A percentile compares a stretch with the other conserved stretches of the same genome.
Conservation (phyloP, 2,888 invertebrate genomes). For the Atrina japonica region DNA sequence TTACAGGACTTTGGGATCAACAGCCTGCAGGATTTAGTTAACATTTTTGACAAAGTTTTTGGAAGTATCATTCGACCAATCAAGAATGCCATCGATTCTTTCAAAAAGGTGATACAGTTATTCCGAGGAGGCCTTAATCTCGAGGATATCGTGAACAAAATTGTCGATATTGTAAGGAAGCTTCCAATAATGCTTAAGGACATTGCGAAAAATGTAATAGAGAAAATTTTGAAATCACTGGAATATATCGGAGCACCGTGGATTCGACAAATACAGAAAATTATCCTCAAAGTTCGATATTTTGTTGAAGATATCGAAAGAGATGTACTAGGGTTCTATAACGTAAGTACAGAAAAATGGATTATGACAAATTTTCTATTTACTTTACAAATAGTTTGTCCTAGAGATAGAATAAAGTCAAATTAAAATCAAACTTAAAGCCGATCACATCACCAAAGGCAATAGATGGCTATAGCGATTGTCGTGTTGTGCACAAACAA, state of each 20-base stretch:
- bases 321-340: constrained; percentile 39
- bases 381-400: background rate
- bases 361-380: background rate
- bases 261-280: constrained; percentile 35
- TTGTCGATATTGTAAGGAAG: constrained; percentile 24
- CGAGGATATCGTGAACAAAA: constrained; percentile 28
- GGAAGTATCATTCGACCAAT: constrained; percentile 54
- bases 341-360: constrained; percentile 22
- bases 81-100: constrained; percentile 42
- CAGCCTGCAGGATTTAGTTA: constrained; percentile 50
- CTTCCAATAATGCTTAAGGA: constrained; percentile 33
- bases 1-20: constrained; percentile 62
- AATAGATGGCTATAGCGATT: too few relatives aligned
- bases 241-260: constrained; percentile 36
- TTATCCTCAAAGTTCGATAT: constrained; percentile 29
- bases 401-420: too few relatives aligned
- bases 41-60: constrained; percentile 55
- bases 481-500: too few relatives aligned
- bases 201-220: constrained; percentile 17
- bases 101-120: constrained; percentile 45
- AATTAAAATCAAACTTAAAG: too few relatives aligned
- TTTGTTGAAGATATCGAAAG: constrained; percentile 40
- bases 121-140: constrained; percentile 42
- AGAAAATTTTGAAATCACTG: constrained; percentile 9
- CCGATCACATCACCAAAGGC: too few relatives aligned